Evolutionary conservation across 2,797 vertebrate genomes (phyloP), one percentile per base, ranked within the genome.

Genomic region (Calcarius lapponicus): DNA sequence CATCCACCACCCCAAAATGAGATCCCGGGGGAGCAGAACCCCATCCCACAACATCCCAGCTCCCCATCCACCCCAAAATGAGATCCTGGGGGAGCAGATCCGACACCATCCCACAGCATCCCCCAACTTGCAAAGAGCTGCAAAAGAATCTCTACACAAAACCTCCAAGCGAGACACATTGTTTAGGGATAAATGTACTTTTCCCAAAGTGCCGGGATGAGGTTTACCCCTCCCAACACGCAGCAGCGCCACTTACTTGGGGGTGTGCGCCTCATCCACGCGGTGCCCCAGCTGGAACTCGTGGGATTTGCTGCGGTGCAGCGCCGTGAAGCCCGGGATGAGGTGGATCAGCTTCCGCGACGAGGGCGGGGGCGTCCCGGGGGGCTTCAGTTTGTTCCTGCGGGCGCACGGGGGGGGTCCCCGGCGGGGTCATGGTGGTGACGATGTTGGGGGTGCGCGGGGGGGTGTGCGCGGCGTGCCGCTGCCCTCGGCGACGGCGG

Each of bases 281-380:
- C 99, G 98, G 94, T 99, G 99, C 5, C 98, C 99, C 94, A 99
- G 98, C 98, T 99, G 99, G 97, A 99, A 99, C 97, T 99, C 99
- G 0, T 99, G 99, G 26, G 99, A 99, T 74, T 99, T 99, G 98
- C 99, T 99, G 71, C 99, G 98, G 94, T 99, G 99, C 96, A 99
- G 97, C 0, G 98, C 98, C 0, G 99, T 99, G 98, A 99, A 99
- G 2, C 99, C 99, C 0, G 99, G 99, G 95, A 99, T 97, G 96
- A 99, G 98, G 92, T 99, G 99, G 92, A 99, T 99, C 72, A 99
- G 98, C 94, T 99, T 99, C 70, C 99, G 98, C 26, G 99, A 99
- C 2, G 99, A 98, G 0, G 99, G 99, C 0, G 99, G 99, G 0
- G 99, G 99, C 0, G 99, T 99, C 36, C 99, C 99, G 0, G 99